Base-by-base conservation (phyloP, 1,140 invertebrate species). In the Polypedilum vanderplanki region DNA sequence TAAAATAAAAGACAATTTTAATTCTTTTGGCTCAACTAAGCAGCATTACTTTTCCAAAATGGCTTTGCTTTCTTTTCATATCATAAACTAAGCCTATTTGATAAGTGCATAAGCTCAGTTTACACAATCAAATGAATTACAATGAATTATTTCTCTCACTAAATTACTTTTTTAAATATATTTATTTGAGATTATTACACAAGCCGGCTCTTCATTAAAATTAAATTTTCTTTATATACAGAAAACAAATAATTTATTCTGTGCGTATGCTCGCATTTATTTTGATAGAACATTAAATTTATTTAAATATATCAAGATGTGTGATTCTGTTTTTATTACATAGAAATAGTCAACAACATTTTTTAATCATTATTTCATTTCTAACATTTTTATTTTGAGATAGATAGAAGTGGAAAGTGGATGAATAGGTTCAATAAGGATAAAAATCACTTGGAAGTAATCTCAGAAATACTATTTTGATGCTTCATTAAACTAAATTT, bases 271-370 rank as follows among this genome's bases (percentile, higher is more conserved):
- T 46, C 41, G 15, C 41, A 46, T 46, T 46, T 46, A 9, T 46
- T 46, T 57, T 12, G 0, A 57, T 12, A n/a, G 4, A 57, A 57
- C 12, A 12, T 57, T 12, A 4, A 12, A 0, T 57, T 57, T 12
- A 57, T 3, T 46, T 46, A 3, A 46, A 46, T 46, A 33, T 33
- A 33, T 33, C 24, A 33, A 5, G 24, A 33, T 33, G 24, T 33
- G 5, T 33, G 24, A 33, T 33, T 33, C 24, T 33, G 24, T 33
- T 33, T 33, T 33, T 5, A 33, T 57, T 57, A n/a, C n/a, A 57
- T 57, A 57, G 46, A 57, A 57, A 57, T 57, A 57, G 46, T 57
- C 46, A 57, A 57, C 46, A 57, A 57, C 46, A 57, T 57, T 57
- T 57, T 57, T 57, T n/a, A 12, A n/a, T 33, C 12, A 57, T 57